phyloP scores from a whole-genome alignment of 2,797 vertebrate species.

The Lates japonicus region DNA sequence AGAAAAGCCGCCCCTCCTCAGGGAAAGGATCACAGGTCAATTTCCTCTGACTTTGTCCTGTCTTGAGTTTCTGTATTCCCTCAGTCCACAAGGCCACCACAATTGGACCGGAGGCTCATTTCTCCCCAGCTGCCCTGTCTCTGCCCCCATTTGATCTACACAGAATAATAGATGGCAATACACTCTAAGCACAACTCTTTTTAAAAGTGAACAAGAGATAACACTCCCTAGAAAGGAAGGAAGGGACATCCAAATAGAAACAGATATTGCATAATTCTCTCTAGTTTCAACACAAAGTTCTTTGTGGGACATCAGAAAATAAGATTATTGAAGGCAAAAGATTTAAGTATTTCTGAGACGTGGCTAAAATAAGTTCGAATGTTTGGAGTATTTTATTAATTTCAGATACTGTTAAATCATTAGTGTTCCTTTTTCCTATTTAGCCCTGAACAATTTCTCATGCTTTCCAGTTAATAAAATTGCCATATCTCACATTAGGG shows the following conservation, averaged over 20 bases:
- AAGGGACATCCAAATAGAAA: constrained; percentile 87
- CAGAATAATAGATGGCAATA: constrained; percentile 88
- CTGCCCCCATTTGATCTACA: constrained; percentile 86
- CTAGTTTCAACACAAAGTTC: constrained; percentile 69
- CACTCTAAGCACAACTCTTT: constrained; percentile 85
- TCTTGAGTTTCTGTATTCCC: constrained; percentile 87
- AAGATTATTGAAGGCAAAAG: constrained; percentile 55
- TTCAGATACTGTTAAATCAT: constrained; percentile 64
- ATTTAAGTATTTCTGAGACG: constrained; percentile 21
- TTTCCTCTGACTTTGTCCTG: constrained; percentile 89
- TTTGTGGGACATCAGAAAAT: constrained; percentile 76
- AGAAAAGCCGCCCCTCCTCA: constrained; percentile 79
- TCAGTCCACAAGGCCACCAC: constrained; percentile 85
- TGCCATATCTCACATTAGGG: constrained; percentile 85
- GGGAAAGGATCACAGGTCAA: constrained; percentile 89
- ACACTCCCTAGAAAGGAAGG: constrained; percentile 83
- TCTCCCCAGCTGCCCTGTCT: constrained; percentile 79
- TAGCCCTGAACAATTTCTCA: constrained; percentile 80
- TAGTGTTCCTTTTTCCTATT: constrained; percentile 62
- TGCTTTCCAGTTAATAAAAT: constrained; percentile 83
- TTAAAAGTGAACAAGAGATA: constrained; percentile 85
- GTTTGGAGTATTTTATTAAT: constrained; percentile 44
- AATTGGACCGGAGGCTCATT: constrained; percentile 78
- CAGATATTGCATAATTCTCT: constrained; percentile 83
- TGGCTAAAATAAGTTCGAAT: constrained; percentile 41